Evolutionary conservation across 2,113 vertebrate species (phyloP).

Genomic region (Procavia capensis): DNA sequence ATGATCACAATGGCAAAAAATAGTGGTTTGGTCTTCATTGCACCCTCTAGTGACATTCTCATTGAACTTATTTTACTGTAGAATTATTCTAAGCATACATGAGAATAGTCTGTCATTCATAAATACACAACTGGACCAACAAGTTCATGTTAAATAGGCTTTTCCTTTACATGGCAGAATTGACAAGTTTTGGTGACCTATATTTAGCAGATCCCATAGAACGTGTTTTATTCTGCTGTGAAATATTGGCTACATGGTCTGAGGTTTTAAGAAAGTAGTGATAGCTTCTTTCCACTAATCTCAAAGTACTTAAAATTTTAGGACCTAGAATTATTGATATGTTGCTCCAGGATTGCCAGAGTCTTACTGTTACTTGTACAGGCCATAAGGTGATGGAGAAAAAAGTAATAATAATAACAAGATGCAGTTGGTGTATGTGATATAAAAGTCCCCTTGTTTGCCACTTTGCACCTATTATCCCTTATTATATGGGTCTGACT

Average conservation of each 20-base stretch:
- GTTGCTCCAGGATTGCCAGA: background rate
- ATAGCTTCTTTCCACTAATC: background rate
- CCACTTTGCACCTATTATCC: background rate
- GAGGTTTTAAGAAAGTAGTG: background rate
- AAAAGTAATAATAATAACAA: background rate
- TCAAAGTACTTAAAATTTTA: background rate
- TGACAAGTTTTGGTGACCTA: conserved; percentile 42
- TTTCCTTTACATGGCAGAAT: conserved; percentile 50
- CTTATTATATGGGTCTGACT: rapidly evolving
- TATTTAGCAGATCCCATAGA: background rate
- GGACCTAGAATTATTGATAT: background rate
- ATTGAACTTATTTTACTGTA: conserved; percentile 34
- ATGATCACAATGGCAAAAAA: background rate
- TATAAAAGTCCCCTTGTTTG: background rate
- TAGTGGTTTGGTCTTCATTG: conserved; percentile 38
- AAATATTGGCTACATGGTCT: background rate
- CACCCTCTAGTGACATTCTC: conserved; percentile 19
- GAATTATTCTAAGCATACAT: conserved; percentile 56
- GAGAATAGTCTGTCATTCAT: conserved; percentile 36
- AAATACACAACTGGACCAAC: conserved; percentile 27
- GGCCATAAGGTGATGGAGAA: rapidly evolving
- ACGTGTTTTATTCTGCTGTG: background rate
- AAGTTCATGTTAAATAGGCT: conserved; percentile 17
- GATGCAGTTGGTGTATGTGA: rapidly evolving
- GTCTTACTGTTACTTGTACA: background rate